Evolutionary conservation across 2,113 vertebrate species (phyloP), one percentile per base, ranked within the genome.

Genomic region (Pseudopipra pipra): DNA sequence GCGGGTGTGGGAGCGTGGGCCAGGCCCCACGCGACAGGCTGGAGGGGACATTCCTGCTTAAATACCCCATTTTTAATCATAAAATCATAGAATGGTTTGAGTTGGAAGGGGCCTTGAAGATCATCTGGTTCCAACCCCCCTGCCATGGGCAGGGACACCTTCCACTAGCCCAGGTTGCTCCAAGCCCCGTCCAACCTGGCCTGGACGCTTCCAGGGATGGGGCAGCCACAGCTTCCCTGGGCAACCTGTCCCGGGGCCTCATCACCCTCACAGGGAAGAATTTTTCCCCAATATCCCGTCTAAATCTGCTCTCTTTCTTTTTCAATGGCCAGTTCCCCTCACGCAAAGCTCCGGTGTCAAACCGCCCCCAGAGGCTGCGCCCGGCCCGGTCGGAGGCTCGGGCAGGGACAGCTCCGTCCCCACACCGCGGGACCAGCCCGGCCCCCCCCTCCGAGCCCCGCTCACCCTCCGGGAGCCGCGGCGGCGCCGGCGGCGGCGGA

Each of bases 401-500:
- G 59, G 49, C 24, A 20, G 41, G 81, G 73, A 46, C 67, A 31
- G 79, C 67, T 56, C 12, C 23, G 51, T 8, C 55, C 75, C 74
- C 79, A 13, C 59, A 28, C 7, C 27, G 2, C 6, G 54, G 58
- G 79, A 9, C 1, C 65, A 62, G 84, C 87, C 83, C 78, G 25
- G 70, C 61, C 31, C 8, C 28, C 72, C 35, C 14, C 31, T 55
- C 79, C 35, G 39, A 20, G 17, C 28, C 68, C 75, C 74, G 41
- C 31, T 89, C 77, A 71, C 51, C 85, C 85, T 43, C 41, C 58
- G 39, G 85, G 59, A 51, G 33, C 66, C 49, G 55, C 55, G 43
- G 72, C 68, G 80, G 75, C 68, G 72, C 82, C 90, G 86, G 15
- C 96, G 84, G 85, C 63, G 96, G 97, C 97, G 95, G 97, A 90